Conservation (phyloP, 2,888 invertebrate genomes). For the Clitarchus hookeri region DNA sequence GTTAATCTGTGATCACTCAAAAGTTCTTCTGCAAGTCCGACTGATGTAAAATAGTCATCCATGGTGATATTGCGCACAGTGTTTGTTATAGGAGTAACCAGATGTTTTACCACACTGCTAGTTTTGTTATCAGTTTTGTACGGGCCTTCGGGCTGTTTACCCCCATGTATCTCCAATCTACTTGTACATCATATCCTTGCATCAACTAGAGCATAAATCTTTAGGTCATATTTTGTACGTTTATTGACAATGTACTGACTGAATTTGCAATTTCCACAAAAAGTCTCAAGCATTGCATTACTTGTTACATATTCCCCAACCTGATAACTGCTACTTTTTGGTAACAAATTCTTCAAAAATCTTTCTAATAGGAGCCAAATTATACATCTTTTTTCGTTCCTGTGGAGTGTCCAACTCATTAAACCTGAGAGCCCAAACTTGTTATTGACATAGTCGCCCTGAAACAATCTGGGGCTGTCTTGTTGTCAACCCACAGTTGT, state of each 20-base stretch:
- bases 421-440: not conserved
- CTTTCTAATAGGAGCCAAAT: no score
- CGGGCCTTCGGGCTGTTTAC: no score
- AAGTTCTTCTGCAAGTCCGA: not conserved
- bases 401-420: not conserved
- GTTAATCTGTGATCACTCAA: not conserved
- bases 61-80: no score
- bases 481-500: not conserved
- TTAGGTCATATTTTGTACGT: not conserved
- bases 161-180: not conserved
- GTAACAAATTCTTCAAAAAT: no score
- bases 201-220: not conserved
- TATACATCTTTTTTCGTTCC: not conserved
- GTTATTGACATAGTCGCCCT: not conserved
- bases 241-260: not conserved
- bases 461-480: not conserved
- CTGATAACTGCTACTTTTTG: no score
- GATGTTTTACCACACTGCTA: no score
- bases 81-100: no score
- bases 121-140: no score
- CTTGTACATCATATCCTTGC: not conserved
- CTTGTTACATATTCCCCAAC: no score
- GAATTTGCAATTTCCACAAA: conserved; percentile 2
- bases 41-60: not conserved
- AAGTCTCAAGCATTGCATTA: no score